These are phyloP conservation scores for Drosophila kambysellisi DNA, from an alignment of 2,888 invertebrate genomes.

Conservation along the genomic window DNA sequence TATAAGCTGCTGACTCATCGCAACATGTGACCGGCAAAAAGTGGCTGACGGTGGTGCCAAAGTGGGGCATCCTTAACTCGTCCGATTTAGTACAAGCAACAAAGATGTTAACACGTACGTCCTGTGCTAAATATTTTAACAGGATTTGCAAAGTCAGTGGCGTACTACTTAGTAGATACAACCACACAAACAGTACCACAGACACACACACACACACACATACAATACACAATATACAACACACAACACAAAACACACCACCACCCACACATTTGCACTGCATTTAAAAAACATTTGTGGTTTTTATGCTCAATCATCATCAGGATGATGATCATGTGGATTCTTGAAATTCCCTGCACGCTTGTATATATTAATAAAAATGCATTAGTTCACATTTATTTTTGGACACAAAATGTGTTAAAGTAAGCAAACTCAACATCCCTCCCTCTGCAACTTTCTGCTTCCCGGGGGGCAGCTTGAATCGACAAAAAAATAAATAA, in stretches of 20 bases:
- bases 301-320: slow-evolving; percentile 82
- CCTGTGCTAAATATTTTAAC: slow-evolving; percentile 68
- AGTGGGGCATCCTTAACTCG: slow-evolving; percentile 46
- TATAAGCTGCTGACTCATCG: slow-evolving; percentile 60
- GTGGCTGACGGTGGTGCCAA: neutral
- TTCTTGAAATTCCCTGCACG: slow-evolving; percentile 75
- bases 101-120: slow-evolving; percentile 64
- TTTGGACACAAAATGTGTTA: slow-evolving; percentile 77
- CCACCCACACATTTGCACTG: slow-evolving; percentile 70
- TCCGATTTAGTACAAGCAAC: slow-evolving; percentile 41
- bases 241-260: slow-evolving; percentile 2
- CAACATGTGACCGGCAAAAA: slow-evolving; percentile 34
- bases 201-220: neutral
- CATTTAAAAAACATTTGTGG: slow-evolving; percentile 83
- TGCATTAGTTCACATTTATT: slow-evolving; percentile 82
- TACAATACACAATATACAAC: neutral
- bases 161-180: slow-evolving; percentile 51
- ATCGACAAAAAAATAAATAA: neutral
- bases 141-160: slow-evolving; percentile 47
- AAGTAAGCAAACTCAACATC: slow-evolving; percentile 59
- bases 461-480: slow-evolving; percentile 57
- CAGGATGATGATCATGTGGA: slow-evolving; percentile 42
- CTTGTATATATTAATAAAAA: slow-evolving; percentile 81
- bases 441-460: neutral
- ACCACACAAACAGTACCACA: neutral